These are phyloP conservation scores for Myotis planiceps DNA, from an alignment of 2,797 vertebrate genomes.

Conservation along the genomic window DNA sequence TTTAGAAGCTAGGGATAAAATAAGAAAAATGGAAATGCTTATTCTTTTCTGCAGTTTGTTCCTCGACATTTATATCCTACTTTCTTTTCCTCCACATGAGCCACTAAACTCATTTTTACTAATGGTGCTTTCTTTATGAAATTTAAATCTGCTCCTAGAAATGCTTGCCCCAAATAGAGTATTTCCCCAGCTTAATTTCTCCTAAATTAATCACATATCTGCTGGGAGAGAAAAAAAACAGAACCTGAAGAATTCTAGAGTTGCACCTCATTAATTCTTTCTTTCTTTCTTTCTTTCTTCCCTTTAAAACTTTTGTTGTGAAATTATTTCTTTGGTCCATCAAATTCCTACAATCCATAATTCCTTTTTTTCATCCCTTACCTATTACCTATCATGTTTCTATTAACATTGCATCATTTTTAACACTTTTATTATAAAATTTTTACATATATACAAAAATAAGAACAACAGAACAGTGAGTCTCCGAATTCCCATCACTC, in stretches of 20 bases:
- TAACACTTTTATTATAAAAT: neutral
- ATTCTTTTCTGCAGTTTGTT: neutral
- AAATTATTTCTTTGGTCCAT: constrained; percentile 1
- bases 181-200: neutral
- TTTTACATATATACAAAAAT: constrained; percentile 32
- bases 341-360: neutral
- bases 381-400: neutral
- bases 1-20: neutral
- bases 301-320: neutral
- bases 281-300: neutral
- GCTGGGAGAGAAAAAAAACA: neutral
- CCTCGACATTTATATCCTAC: neutral
- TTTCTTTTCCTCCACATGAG: neutral
- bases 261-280: neutral
- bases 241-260: neutral
- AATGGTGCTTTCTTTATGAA: neutral
- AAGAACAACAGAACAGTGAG: neutral
- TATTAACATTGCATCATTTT: neutral
- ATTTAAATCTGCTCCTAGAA: constrained; percentile 31
- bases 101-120: constrained; percentile 20
- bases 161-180: neutral
- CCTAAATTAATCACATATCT: neutral
- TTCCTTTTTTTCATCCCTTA: neutral
- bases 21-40: constrained; percentile 10
- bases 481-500: neutral